phyloP scores from a whole-genome alignment of 2,113 vertebrate species.

The Lathamus discolor region DNA sequence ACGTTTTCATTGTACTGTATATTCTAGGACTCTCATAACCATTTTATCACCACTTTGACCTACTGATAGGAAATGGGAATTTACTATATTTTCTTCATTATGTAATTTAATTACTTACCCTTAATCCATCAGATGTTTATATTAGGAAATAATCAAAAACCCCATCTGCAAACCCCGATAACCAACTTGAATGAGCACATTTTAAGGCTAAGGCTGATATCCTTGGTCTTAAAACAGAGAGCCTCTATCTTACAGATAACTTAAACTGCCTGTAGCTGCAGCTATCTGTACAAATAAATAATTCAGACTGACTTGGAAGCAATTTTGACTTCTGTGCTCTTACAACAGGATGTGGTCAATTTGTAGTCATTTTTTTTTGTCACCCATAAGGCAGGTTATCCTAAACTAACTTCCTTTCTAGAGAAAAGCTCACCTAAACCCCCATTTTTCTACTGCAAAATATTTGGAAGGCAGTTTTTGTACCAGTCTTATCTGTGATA shows the following conservation, averaged over 20 bases:
- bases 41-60: neutral
- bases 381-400: neutral
- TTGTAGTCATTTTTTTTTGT: neutral
- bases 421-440: neutral
- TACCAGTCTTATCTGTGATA: accelerated
- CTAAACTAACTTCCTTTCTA: neutral
- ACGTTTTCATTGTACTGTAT: neutral
- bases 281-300: neutral
- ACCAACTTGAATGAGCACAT: neutral
- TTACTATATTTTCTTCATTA: neutral
- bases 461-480: neutral
- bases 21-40: neutral
- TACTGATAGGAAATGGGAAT: neutral
- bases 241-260: neutral
- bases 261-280: neutral
- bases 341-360: neutral
- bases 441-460: neutral
- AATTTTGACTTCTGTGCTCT: neutral
- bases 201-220: neutral
- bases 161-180: neutral
- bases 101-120: neutral
- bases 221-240: neutral
- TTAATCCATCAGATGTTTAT: neutral
- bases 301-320: neutral
- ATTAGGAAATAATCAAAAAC: neutral